A percentile compares a stretch with the other conserved stretches of the same genome.
Evolutionary conservation across 2,797 vertebrate genomes (phyloP).

Genomic region (Gymnopithys bicolor): DNA sequence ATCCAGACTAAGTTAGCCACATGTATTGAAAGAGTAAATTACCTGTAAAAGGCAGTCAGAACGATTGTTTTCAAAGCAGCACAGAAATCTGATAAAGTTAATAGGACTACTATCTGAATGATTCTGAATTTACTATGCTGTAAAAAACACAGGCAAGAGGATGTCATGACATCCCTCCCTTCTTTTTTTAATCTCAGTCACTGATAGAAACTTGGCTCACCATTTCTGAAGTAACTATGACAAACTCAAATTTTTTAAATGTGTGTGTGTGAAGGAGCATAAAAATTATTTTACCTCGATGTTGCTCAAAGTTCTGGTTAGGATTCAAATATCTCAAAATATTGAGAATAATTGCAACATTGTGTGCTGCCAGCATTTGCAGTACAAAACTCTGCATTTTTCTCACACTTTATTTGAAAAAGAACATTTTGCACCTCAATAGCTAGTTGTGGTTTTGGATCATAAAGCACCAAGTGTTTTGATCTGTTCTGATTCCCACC

Average conservation of each 20-base stretch:
- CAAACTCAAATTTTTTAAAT: neutral
- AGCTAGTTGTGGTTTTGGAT: constrained; percentile 58
- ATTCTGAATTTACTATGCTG: neutral
- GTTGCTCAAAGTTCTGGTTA: constrained; percentile 33
- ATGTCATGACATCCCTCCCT: neutral
- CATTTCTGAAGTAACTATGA: neutral
- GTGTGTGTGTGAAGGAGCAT: neutral
- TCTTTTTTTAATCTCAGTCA: neutral
- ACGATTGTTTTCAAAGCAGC: neutral
- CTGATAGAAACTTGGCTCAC: neutral
- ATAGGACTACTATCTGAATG: neutral
- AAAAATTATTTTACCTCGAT: constrained; percentile 12
- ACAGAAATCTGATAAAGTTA: neutral
- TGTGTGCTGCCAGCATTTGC: constrained; percentile 49
- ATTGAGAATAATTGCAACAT: constrained; percentile 40
- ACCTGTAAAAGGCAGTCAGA: neutral
- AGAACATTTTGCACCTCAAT: constrained; percentile 68
- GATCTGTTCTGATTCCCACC: constrained; percentile 30
- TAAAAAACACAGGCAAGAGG: neutral
- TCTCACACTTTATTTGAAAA: constrained; percentile 51
- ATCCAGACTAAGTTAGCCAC: neutral
- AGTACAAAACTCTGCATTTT: constrained; percentile 30
- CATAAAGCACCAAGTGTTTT: constrained; percentile 2
- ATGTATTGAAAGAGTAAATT: neutral
- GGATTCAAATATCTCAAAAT: constrained; percentile 35